phyloP scores from a whole-genome alignment of 2,113 vertebrate species.

The Callopanchax toddi region DNA sequence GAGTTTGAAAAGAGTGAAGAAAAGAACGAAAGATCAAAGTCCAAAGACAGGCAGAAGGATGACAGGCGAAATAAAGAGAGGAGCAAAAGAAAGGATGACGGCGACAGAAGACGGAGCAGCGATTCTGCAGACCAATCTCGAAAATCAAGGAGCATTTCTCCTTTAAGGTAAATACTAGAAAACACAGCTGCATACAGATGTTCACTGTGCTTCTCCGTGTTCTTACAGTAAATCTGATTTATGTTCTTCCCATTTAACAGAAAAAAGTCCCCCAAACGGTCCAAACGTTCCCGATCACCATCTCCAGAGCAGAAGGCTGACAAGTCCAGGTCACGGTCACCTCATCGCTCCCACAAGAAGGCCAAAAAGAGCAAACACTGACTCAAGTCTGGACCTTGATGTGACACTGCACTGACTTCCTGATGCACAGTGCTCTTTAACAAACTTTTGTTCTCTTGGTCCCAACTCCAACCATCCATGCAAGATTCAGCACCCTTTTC shows the following conservation, averaged over 20 bases:
- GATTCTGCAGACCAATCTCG: slow-evolving; percentile 59
- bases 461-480: slow-evolving; percentile 26
- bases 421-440: slow-evolving; percentile 9
- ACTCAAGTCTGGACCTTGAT: slow-evolving; percentile 39
- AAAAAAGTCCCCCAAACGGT: slow-evolving; percentile 76
- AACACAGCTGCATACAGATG: background rate
- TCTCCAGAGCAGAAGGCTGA: slow-evolving; percentile 70
- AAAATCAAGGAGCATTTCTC: slow-evolving; percentile 69
- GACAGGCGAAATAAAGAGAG: slow-evolving; percentile 74
- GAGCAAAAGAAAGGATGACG: slow-evolving; percentile 70
- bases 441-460: slow-evolving; percentile 28
- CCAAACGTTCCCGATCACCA: slow-evolving; percentile 79
- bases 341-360: slow-evolving; percentile 83
- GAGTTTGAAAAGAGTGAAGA: slow-evolving; percentile 82
- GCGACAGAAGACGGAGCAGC: slow-evolving; percentile 62
- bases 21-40: slow-evolving; percentile 69
- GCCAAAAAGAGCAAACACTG: slow-evolving; percentile 84
- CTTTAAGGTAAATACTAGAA: slow-evolving; percentile 58
- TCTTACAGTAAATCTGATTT: background rate
- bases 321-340: slow-evolving; percentile 78
- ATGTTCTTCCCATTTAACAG: slow-evolving; percentile 42
- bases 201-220: background rate
- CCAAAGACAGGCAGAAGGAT: slow-evolving; percentile 74
- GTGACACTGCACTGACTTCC: slow-evolving; percentile 5
- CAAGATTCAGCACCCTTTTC: slow-evolving; percentile 71